Base-by-base conservation (phyloP, 2,797 vertebrate species). In the Psittacula echo region DNA sequence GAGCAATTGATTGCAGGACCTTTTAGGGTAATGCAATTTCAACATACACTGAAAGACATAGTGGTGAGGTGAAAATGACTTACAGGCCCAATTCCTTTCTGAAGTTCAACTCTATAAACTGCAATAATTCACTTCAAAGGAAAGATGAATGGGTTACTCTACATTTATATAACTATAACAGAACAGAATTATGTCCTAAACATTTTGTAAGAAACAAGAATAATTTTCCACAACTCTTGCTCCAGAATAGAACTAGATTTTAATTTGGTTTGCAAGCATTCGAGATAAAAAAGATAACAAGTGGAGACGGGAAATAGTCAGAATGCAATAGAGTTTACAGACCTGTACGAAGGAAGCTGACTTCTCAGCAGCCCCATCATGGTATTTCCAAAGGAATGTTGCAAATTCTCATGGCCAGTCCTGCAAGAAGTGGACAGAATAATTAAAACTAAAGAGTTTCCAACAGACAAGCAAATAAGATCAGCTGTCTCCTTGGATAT, bases 21-120 rank as follows among this genome's bases (percentile, higher is more conserved):
- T 94, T 93, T 94, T 92, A 92, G 87, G 84, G 47, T 85, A 93
- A 89, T 75, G 65, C 42, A 85, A 78, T 75, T 95, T 74, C 85
- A 80, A 85, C 66, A 87, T 50, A 78, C 15, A 60, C 53, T 66
- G 77, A 80, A 80, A 96, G 56, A 65, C 84, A 50, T 11, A 60
- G 65, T 18, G n/a, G 61, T 60, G 84, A 68, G 60, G 75, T 68
- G 75, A 87, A 94, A 87, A 94, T 77, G 39, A 93, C 78, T 68
- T 75, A 89, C 45, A 92, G 50, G 75, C 42, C 84, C 80, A 85
- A 83, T 75, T 90, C 67, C 66, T 85, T 89, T 87, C 86, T 85
- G 80, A 75, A 80, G 68, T 70, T 85, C 90, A 95, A 87, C 58
- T 75, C 72, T 79, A 39, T 73, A 73, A 87, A 92, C 84, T 81